phyloP scores from a whole-genome alignment of 2,797 vertebrate species.

The Lacerta agilis region DNA sequence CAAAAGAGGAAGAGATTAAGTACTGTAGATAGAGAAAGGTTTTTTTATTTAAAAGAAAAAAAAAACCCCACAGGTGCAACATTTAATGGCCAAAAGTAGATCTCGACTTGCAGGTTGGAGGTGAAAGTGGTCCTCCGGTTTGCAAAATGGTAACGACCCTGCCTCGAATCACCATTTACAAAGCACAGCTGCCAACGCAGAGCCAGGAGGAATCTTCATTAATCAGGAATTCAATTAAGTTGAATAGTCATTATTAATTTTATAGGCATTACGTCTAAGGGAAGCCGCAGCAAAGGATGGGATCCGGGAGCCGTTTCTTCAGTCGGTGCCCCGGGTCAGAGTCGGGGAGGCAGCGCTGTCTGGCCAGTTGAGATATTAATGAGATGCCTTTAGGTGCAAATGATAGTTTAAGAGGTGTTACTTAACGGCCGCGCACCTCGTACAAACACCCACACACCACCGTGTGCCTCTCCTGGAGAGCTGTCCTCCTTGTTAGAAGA shows the following conservation, averaged over 20 bases:
- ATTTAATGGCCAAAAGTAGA: background rate
- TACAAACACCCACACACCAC: conserved; percentile 74
- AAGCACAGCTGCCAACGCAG: conserved; percentile 28
- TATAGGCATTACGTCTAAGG: conserved; percentile 83
- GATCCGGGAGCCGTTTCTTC: conserved; percentile 80
- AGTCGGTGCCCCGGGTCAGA: conserved; percentile 86
- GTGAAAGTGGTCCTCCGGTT: background rate
- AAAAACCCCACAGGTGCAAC: too few relatives aligned
- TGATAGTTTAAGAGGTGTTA: conserved; percentile 99
- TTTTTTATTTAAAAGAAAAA: background rate
- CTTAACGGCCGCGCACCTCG: conserved; percentile 83
- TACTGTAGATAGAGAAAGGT: background rate
- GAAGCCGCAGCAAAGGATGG: conserved; percentile 72
- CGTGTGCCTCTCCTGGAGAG: conserved; percentile 72
- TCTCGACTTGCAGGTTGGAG: background rate
- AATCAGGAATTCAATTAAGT: conserved; percentile 82
- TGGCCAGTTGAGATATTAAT: conserved; percentile 92
- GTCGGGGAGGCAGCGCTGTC: conserved; percentile 85
- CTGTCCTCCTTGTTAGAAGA: conserved; percentile 81
- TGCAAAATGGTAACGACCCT: conserved; percentile 5
- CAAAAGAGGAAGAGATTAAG: background rate
- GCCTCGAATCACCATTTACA: background rate
- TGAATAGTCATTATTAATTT: conserved; percentile 81
- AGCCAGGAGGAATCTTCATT: conserved; percentile 62
- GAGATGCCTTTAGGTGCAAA: conserved; percentile 98